Evolutionary conservation across 2,797 vertebrate species (phyloP).

Genomic region (Denticeps clupeoides): DNA sequence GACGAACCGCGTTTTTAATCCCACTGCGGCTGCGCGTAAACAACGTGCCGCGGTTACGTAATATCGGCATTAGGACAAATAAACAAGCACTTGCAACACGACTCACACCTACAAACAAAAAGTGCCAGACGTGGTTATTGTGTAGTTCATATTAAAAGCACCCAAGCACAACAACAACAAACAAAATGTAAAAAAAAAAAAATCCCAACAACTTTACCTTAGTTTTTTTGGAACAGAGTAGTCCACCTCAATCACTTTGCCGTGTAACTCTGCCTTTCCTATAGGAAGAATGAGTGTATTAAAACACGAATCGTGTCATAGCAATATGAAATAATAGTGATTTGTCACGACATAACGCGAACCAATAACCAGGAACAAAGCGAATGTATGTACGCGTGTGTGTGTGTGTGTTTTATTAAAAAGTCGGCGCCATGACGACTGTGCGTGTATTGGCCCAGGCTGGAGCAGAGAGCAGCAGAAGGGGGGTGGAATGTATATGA

Average conservation of each 20-base stretch:
- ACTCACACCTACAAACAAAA: too few species aligned
- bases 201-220: constrained; percentile 62
- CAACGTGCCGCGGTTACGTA: constrained; percentile 24
- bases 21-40: constrained; percentile 13
- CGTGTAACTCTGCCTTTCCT: constrained; percentile 93
- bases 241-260: constrained; percentile 93
- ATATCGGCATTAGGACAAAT: constrained; percentile 28
- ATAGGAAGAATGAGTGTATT: constrained; percentile 17
- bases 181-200: not conserved
- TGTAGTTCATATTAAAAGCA: too few species aligned
- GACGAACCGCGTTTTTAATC: not conserved
- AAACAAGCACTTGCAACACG: not conserved
- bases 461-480: too few species aligned
- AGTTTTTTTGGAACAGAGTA: constrained; percentile 92
- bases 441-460: too few species aligned
- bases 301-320: not conserved
- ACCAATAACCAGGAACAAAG: too few species aligned
- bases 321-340: not conserved
- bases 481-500: too few species aligned
- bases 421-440: too few species aligned
- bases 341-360: too few species aligned
- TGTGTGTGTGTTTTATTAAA: too few species aligned
- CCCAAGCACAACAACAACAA: too few species aligned
- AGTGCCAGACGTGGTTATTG: too few species aligned
- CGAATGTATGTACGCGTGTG: too few species aligned